phyloP scores from a whole-genome alignment of 2,113 vertebrate genomes.

The Leiothrix lutea region DNA sequence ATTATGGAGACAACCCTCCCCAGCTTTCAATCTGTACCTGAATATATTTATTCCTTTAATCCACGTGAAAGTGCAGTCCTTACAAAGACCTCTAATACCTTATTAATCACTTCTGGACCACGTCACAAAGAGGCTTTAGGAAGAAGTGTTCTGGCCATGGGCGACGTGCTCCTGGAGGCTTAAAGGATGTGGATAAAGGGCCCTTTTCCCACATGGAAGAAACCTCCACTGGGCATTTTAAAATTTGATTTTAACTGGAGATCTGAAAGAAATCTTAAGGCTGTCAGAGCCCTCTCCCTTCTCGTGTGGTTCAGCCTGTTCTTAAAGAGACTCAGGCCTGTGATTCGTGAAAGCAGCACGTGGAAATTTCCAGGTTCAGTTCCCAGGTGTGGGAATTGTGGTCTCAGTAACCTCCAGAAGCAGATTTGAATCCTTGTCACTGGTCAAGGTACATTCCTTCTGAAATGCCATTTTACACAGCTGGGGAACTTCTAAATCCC shows the following conservation, averaged over 20 bases:
- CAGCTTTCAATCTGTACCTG: slow-evolving; percentile 24
- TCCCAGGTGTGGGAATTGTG: not conserved
- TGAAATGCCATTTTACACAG: not conserved
- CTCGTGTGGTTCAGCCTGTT: not conserved
- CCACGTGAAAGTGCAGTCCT: slow-evolving; percentile 38
- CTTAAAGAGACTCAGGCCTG: not conserved
- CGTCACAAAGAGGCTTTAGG: slow-evolving; percentile 33
- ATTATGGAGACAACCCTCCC: slow-evolving; percentile 20
- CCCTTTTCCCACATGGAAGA: not conserved
- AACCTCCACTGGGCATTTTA: not conserved
- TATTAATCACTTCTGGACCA: slow-evolving; percentile 15
- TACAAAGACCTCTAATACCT: slow-evolving; percentile 1
- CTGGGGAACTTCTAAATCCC: accelerated
- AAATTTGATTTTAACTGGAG: not conserved
- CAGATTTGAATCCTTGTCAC: not conserved
- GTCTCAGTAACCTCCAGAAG: not conserved
- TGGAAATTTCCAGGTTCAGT: not conserved
- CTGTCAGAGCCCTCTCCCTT: not conserved
- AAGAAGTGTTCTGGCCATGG: not conserved
- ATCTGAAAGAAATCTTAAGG: not conserved
- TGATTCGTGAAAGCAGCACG: accelerated
- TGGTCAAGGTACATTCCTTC: not conserved
- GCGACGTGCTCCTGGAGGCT: not conserved
- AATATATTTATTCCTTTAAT: slow-evolving; percentile 42
- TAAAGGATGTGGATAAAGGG: not conserved